A percentile compares a stretch with the other conserved stretches of the same genome.
Evolutionary conservation across 2,888 invertebrate genomes (phyloP).

Genomic region (Ennomos erosarius): DNA sequence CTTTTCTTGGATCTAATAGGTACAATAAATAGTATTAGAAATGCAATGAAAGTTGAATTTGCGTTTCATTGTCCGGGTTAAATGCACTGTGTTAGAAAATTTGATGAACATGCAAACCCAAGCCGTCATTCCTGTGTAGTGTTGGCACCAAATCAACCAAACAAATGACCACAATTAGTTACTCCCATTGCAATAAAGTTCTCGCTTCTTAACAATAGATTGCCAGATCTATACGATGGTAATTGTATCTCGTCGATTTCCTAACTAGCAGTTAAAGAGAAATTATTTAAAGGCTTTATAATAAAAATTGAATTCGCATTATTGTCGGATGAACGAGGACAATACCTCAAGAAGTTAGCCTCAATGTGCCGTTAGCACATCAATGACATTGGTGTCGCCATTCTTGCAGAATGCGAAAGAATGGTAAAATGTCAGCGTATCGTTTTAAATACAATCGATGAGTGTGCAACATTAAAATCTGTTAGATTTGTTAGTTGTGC

Average conservation of each 20-base stretch:
- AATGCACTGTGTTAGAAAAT: too few relatives aligned
- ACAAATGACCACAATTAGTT: background rate
- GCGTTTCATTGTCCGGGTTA: too few relatives aligned
- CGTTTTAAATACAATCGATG: slow-evolving; percentile 40
- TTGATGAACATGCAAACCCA: too few relatives aligned
- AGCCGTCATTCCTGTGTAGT: too few relatives aligned
- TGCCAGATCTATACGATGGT: background rate
- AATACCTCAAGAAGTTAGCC: slow-evolving; percentile 25
- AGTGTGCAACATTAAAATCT: slow-evolving; percentile 32
- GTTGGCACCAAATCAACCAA: too few relatives aligned
- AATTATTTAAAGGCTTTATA: slow-evolving; percentile 2
- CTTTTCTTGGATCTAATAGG: too few relatives aligned
- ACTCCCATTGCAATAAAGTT: background rate
- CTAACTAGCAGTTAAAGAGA: slow-evolving; percentile 1
- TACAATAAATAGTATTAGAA: too few relatives aligned
- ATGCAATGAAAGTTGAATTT: too few relatives aligned
- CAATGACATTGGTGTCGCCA: slow-evolving; percentile 40
- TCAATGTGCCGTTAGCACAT: slow-evolving; percentile 36
- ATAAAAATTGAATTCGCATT: slow-evolving; percentile 9
- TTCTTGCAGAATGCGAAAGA: slow-evolving; percentile 42
- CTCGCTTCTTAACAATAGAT: slow-evolving; percentile 4
- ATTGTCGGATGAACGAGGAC: slow-evolving; percentile 14
- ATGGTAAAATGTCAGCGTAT: slow-evolving; percentile 44
- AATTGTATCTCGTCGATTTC: slow-evolving; percentile 2
- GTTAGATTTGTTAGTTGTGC: slow-evolving; percentile 31